A percentile compares a stretch with the other conserved stretches of the same genome.
Evolutionary conservation across 2,113 vertebrate genomes (phyloP).

Genomic region (Brachyhypopomus gauderio): DNA sequence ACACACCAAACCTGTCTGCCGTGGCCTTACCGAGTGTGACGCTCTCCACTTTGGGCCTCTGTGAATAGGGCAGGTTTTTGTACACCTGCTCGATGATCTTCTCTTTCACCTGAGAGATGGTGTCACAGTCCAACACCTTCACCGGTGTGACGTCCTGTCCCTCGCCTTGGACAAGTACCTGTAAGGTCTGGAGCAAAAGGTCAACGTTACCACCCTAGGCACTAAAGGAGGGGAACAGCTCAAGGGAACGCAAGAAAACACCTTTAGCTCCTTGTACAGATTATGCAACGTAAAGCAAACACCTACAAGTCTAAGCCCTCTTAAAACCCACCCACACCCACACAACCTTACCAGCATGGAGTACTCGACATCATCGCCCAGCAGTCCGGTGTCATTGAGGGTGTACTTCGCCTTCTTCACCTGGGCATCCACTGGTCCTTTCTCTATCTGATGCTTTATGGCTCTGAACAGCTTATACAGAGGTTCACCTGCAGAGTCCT

Average conservation of each 20-base stretch:
- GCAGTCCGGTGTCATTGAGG: conserved; percentile 90
- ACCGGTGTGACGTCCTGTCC: conserved; percentile 85
- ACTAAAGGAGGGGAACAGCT: neutral
- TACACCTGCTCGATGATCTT: conserved; percentile 98
- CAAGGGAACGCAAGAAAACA: too few relatives aligned
- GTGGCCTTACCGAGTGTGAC: conserved; percentile 86
- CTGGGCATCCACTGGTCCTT: conserved; percentile 91
- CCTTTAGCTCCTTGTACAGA: neutral
- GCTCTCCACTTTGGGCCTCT: conserved; percentile 89
- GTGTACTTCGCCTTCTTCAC: conserved; percentile 98
- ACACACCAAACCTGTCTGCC: conserved; percentile 28
- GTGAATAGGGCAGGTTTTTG: conserved; percentile 87
- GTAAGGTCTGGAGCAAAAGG: conserved; percentile 80
- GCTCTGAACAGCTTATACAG: conserved; percentile 96
- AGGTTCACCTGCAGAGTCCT: conserved; percentile 94
- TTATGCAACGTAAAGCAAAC: neutral
- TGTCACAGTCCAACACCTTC: conserved; percentile 96
- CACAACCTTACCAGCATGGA: conserved; percentile 78
- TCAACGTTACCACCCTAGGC: conserved; percentile 15
- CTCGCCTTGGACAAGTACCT: conserved; percentile 90
- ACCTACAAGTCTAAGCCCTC: too few relatives aligned
- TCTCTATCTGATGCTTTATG: conserved; percentile 96
- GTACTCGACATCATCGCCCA: conserved; percentile 95
- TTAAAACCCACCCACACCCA: neutral
- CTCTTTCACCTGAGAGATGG: conserved; percentile 95